phyloP scores from a whole-genome alignment of 2,113 vertebrate species.

The Cheirogaleus medius region DNA sequence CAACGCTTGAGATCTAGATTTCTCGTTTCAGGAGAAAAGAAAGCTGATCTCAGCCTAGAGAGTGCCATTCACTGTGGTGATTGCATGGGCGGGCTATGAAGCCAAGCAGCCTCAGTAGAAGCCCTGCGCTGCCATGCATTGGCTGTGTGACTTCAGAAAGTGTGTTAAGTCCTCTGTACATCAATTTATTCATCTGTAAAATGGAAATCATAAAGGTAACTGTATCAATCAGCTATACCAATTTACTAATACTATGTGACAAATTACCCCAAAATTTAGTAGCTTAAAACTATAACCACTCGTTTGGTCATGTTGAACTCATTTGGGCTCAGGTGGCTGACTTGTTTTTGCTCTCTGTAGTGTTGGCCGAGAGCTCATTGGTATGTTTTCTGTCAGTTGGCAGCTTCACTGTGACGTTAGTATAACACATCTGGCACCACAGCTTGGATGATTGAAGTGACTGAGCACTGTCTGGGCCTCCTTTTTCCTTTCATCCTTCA shows the following conservation, averaged over 20 bases:
- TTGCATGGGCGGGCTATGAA: rapidly evolving
- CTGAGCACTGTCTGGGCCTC: neutral
- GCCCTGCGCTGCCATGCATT: neutral
- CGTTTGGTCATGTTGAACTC: neutral
- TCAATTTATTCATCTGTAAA: neutral
- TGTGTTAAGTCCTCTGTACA: neutral
- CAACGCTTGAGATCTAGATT: neutral
- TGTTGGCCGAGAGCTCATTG: neutral
- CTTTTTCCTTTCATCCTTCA: neutral
- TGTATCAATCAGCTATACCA: neutral
- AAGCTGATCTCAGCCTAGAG: neutral
- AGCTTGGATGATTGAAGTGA: neutral
- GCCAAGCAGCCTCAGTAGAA: neutral
- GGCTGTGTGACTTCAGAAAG: neutral
- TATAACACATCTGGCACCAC: neutral
- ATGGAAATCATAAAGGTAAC: neutral
- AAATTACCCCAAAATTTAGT: neutral
- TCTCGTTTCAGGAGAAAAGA: neutral
- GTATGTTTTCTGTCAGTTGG: neutral
- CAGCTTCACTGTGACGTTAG: neutral
- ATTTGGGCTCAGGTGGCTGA: neutral
- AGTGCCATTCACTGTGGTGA: neutral
- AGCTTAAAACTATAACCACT: neutral
- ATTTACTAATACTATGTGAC: neutral
- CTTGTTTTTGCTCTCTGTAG: neutral